These are phyloP conservation scores for Drosophila nasuta DNA, from an alignment of 1,140 invertebrate species.

Conservation along the genomic window DNA sequence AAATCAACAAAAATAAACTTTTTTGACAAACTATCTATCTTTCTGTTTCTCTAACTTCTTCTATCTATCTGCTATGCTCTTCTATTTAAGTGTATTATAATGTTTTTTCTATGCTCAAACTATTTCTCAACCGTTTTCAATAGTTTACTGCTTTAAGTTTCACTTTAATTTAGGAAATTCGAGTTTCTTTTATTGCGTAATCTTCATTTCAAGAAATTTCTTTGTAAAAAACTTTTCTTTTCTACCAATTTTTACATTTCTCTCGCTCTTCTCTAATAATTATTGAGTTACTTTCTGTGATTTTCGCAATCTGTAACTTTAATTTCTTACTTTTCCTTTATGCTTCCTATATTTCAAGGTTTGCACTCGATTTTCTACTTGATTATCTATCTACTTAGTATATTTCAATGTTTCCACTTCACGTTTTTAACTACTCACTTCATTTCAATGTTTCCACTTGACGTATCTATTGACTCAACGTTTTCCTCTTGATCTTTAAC, in stretches of 20 bases:
- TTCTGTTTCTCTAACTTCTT: conserved; percentile 7
- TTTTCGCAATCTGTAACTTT: not conserved
- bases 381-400: no score
- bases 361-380: no score
- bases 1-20: conserved; percentile 56
- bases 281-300: not conserved
- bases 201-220: not conserved
- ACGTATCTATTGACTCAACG: no score
- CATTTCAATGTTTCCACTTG: not conserved
- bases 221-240: not conserved
- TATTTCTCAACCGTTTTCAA: not conserved
- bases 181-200: no score
- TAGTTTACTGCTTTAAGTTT: no score
- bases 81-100: not conserved
- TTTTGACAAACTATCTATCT: conserved; percentile 37
- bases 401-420: no score
- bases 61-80: conserved; percentile 1
- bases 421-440: no score
- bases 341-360: not conserved
- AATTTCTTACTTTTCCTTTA: not conserved
- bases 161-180: no score
- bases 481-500: not conserved
- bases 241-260: not conserved
- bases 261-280: not conserved
- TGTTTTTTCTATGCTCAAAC: not conserved